These are phyloP conservation scores for Percina caprodes DNA, from an alignment of 2,113 vertebrate species.

Conservation along the genomic window DNA sequence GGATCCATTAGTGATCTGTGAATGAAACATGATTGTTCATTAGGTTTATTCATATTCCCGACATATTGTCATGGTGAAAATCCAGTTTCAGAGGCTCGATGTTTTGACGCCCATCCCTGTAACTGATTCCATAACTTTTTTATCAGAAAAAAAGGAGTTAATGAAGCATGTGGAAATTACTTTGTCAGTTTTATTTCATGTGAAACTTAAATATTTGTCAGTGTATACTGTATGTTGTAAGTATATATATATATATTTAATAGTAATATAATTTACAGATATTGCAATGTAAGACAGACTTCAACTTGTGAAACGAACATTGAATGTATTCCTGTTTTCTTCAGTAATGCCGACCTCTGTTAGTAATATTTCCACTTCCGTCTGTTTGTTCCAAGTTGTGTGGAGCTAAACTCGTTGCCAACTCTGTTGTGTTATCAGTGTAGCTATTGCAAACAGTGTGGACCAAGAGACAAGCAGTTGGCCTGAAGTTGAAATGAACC, in stretches of 20 bases:
- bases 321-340: constrained; percentile 11
- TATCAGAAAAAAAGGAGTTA: background rate
- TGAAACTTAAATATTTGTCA: background rate
- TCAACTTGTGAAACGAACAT: background rate
- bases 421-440: background rate
- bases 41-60: background rate
- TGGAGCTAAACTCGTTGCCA: background rate
- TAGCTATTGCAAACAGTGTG: background rate
- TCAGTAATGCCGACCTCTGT: background rate
- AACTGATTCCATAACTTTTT: background rate
- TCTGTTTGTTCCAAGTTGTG: background rate
- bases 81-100: background rate
- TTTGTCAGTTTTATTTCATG: background rate
- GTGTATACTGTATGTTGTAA: background rate
- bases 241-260: background rate
- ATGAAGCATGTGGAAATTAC: background rate
- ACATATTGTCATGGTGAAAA: background rate
- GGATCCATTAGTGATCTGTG: background rate
- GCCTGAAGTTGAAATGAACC: background rate
- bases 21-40: background rate
- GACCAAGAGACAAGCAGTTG: background rate
- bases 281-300: background rate
- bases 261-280: background rate
- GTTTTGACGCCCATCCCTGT: background rate
- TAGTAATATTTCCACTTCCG: background rate